These are phyloP conservation scores for Myotis planiceps DNA, from an alignment of 2,797 vertebrate genomes.

Conservation along the genomic window DNA sequence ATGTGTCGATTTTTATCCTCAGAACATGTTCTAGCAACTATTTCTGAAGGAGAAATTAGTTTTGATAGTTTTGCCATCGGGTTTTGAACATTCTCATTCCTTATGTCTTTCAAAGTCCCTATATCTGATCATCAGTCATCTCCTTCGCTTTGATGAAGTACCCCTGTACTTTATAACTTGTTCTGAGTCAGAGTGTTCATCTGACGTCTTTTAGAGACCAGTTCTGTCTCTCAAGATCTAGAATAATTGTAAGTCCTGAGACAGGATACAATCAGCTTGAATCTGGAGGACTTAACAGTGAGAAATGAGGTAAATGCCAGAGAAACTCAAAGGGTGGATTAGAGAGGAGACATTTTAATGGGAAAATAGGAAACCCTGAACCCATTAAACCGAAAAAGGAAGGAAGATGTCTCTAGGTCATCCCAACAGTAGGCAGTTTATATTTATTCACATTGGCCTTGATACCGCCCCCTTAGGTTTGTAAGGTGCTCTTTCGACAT, in stretches of 20 bases:
- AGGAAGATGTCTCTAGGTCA: slow-evolving; percentile 29
- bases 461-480: not conserved
- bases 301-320: slow-evolving; percentile 2
- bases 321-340: slow-evolving; percentile 4
- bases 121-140: slow-evolving; percentile 16
- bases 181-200: slow-evolving; percentile 30
- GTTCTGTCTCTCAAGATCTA: slow-evolving; percentile 26
- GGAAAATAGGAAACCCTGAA: slow-evolving; percentile 30
- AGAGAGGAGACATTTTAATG: not conserved
- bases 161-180: slow-evolving; percentile 31
- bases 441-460: not conserved
- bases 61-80: not conserved
- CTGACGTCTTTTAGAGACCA: slow-evolving; percentile 3
- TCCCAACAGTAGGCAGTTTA: not conserved
- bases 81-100: not conserved
- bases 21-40: slow-evolving; percentile 55
- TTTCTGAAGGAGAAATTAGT: slow-evolving; percentile 47
- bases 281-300: not conserved
- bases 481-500: not conserved
- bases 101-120: slow-evolving; percentile 6
- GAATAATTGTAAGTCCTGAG: not conserved
- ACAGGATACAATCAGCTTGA: not conserved
- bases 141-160: slow-evolving; percentile 6
- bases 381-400: slow-evolving; percentile 18
- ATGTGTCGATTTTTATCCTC: slow-evolving; percentile 6